These are phyloP conservation scores for Scomberomorus guttatus DNA, from an alignment of 2,797 vertebrate species.

Conservation along the genomic window DNA sequence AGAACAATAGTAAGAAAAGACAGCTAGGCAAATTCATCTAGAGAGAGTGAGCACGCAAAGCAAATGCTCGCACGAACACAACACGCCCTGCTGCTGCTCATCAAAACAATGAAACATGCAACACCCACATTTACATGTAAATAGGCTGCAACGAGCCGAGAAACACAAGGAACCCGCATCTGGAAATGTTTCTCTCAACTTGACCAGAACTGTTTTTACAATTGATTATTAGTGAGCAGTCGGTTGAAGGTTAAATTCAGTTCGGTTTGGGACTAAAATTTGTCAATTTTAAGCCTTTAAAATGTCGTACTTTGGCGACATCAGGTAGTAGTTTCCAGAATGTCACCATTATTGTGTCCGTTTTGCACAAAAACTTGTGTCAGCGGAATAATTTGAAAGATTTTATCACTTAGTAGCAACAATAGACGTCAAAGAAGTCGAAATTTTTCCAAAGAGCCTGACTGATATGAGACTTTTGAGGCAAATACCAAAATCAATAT, in stretches of 20 bases:
- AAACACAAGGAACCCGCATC: background rate
- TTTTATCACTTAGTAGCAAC: background rate
- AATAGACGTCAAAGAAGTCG: too few relatives aligned
- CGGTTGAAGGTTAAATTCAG: background rate
- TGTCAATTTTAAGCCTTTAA: background rate
- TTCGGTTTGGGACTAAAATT: background rate
- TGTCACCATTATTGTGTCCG: background rate
- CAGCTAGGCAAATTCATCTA: slow-evolving; percentile 29
- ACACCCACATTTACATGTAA: slow-evolving; percentile 66
- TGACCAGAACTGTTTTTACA: background rate
- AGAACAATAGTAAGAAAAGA: slow-evolving; percentile 65
- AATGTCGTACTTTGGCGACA: background rate
- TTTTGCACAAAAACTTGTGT: background rate
- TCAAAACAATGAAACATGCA: slow-evolving; percentile 55
- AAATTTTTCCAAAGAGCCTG: too few relatives aligned
- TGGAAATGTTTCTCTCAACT: background rate
- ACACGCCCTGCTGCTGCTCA: slow-evolving; percentile 49
- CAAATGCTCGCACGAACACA: slow-evolving; percentile 60
- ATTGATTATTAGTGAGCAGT: background rate
- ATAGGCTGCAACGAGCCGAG: slow-evolving; percentile 16
- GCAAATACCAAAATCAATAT: too few relatives aligned
- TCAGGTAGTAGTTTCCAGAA: background rate
- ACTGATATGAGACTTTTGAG: too few relatives aligned
- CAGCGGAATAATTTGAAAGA: background rate
- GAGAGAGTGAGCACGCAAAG: slow-evolving; percentile 40